Percentiles rank a stretch among this genome's conserved stretches.
These are phyloP conservation scores for Mola mola DNA, from an alignment of 2,113 vertebrate genomes.

Conservation along the genomic window DNA sequence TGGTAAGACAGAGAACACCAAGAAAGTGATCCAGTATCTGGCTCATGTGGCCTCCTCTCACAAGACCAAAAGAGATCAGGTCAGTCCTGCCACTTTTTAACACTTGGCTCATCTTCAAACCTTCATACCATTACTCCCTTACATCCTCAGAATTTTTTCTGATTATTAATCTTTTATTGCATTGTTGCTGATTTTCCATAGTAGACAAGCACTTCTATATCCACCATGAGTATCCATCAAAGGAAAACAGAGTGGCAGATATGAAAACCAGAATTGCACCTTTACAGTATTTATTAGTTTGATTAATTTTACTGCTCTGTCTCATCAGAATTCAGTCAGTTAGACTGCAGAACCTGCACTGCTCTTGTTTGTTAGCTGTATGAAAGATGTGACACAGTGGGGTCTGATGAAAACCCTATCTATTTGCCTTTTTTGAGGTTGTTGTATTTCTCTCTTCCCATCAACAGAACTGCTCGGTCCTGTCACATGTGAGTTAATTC, in stretches of 20 bases:
- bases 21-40: constrained; percentile 99
- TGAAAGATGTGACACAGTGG: constrained; percentile 21
- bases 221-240: too few relatives aligned
- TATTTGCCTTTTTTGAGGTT: constrained; percentile 72
- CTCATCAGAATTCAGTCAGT: too few relatives aligned
- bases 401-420: constrained; percentile 48
- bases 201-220: too few relatives aligned
- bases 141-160: not conserved
- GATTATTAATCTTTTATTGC: too few relatives aligned
- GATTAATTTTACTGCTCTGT: too few relatives aligned
- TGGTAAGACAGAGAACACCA: constrained; percentile 98
- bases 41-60: constrained; percentile 97
- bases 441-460: constrained; percentile 78
- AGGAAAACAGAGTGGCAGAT: too few relatives aligned
- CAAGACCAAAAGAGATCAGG: constrained; percentile 98
- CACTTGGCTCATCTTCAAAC: not conserved
- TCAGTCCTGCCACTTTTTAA: constrained; percentile 76
- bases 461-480: constrained; percentile 83
- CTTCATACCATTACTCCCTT: not conserved
- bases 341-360: constrained; percentile 24
- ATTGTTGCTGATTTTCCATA: not conserved
- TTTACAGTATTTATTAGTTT: too few relatives aligned
- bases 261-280: too few relatives aligned
- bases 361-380: constrained; percentile 25
- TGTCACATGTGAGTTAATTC: constrained; percentile 86